Conservation (phyloP, 2,113 vertebrate species). For the Microtus pennsylvanicus region DNA sequence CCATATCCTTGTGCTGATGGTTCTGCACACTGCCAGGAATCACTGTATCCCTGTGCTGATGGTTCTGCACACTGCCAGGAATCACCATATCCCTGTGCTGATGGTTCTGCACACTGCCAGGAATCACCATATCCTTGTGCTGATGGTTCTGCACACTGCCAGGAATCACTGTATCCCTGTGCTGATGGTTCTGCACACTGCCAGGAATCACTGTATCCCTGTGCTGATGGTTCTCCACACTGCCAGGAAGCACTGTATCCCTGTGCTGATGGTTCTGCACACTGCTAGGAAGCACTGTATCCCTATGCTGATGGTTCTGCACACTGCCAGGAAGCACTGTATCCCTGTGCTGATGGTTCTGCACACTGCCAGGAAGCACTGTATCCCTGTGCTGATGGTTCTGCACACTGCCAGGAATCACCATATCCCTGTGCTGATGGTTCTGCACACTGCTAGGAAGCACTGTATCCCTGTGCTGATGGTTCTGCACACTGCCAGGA, state of each 20-base stretch:
- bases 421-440: neutral
- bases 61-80: neutral
- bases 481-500: neutral
- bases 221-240: neutral
- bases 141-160: neutral
- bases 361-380: rapidly evolving
- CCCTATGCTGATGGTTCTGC: neutral
- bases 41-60: neutral
- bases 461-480: neutral
- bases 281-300: neutral
- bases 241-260: rapidly evolving
- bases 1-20: neutral
- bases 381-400: neutral
- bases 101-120: neutral
- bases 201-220: neutral
- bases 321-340: neutral
- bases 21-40: neutral
- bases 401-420: neutral
- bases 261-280: neutral
- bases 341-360: neutral
- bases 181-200: no score
- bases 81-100: no score
- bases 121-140: no score
- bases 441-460: neutral
- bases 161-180: no score